Evolutionary conservation across 2,888 invertebrate species (phyloP).

Genomic region (Phortica magna): DNA sequence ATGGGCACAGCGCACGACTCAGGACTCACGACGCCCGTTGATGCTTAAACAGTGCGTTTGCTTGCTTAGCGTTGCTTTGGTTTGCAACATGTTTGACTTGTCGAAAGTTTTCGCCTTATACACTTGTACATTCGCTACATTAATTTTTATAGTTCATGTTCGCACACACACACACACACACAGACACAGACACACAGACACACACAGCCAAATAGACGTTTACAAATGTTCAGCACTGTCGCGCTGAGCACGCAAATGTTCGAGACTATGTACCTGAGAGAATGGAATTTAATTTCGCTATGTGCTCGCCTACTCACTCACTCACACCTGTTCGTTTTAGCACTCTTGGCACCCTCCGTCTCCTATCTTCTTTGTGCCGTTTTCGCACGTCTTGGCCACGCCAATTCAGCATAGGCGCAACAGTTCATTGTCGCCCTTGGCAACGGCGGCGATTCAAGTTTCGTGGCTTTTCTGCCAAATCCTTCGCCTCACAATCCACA

Average conservation of each 20-base stretch:
- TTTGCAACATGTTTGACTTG: slow-evolving; percentile 14
- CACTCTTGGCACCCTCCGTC: neutral
- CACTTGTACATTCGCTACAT: too few relatives aligned
- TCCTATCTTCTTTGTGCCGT: too few relatives aligned
- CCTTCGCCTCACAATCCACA: neutral
- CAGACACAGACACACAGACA: too few relatives aligned
- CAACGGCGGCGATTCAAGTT: neutral
- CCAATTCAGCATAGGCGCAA: neutral
- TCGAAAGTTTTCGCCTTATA: too few relatives aligned
- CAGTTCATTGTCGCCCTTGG: neutral
- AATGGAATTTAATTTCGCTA: slow-evolving; percentile 25
- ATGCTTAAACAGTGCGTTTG: slow-evolving; percentile 41
- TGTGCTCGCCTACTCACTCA: neutral
- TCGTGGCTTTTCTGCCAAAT: neutral
- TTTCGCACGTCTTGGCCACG: neutral
- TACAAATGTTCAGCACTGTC: too few relatives aligned
- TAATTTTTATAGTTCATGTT: too few relatives aligned
- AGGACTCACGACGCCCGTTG: too few relatives aligned
- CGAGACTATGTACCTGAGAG: neutral
- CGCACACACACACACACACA: too few relatives aligned
- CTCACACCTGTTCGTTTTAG: neutral
- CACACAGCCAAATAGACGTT: too few relatives aligned
- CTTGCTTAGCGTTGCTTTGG: slow-evolving; percentile 46
- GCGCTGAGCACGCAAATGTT: neutral
- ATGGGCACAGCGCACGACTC: too few relatives aligned